Base-by-base conservation (phyloP, 2,888 invertebrate species). In the Trichacis sp. region DNA sequence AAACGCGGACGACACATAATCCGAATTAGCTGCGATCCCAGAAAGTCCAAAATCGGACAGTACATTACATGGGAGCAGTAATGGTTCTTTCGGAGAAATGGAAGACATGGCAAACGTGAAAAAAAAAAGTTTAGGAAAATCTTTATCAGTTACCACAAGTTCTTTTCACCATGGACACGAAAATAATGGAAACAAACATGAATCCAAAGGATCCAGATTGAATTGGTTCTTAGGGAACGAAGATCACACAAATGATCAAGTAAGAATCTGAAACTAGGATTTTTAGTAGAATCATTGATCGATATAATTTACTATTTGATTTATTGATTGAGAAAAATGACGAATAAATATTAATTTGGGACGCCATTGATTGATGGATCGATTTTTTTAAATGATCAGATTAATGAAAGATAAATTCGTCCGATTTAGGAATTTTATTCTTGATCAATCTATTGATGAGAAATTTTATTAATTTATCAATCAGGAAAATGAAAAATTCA, bases 1-100 rank as follows among this genome's bases (percentile, higher is more conserved):
- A 66, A 94, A 94, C 81, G 92, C 91, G 66, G 95, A 95, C 83
- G 94, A 94, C 70, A 92, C 93, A 1, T 95, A 96, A 84, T 94
- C 94, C 53, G 95, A 95, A 84, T 85, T 96, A 73, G 94, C 94
- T 61, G 94, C 93, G 57, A 95, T 95, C 79, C 95, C 95, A 11
- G 95, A 96, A 86, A 94, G 94, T 81, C 93, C 94, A 84, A 90
- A 93, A 79, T 94, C 93, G 12, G 94, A 94, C 78, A 93, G 93
- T 76, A 94, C 93, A 1, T 87, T 93, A 14, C 93, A 93, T 75
- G 93, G 92, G 59, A 93, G 93, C 75, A 81, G 80, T 55, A 80
- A 79, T 57, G 82, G 81, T 62, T 82, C 80, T 24, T 77, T 82
- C 36, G 80, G 79, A 5, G 82, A 82, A 65, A 69, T 82, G 68